Evolutionary conservation across 2,888 invertebrate species (phyloP).

Genomic region (Carcina quercana): DNA sequence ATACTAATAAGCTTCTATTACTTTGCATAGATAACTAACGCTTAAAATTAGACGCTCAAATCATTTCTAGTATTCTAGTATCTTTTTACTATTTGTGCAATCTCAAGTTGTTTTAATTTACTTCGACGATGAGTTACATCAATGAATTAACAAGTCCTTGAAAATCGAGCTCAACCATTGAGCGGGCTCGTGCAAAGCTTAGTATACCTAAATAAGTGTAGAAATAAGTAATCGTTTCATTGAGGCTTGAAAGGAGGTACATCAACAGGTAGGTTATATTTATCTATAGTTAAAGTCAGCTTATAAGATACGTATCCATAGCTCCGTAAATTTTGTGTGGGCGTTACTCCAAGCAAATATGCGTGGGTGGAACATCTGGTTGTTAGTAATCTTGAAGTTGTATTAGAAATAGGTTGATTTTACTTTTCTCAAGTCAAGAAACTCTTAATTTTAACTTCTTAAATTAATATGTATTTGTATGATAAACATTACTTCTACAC

Average conservation of each 20-base stretch:
- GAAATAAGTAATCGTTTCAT: constrained; percentile 18
- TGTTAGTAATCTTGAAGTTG: constrained; percentile 33
- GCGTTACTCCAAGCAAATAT: constrained; percentile 59
- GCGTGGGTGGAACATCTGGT: constrained; percentile 53
- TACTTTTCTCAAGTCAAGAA: too few relatives aligned
- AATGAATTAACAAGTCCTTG: constrained; percentile 7
- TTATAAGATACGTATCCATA: constrained; percentile 23
- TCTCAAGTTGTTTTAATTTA: too few relatives aligned
- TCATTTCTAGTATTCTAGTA: too few relatives aligned
- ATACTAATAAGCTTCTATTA: constrained; percentile 43
- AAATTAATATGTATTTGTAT: too few relatives aligned
- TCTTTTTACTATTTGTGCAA: too few relatives aligned
- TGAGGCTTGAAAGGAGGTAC: constrained; percentile 29
- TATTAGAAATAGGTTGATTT: constrained; percentile 34
- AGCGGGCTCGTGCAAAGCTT: constrained; percentile 1
- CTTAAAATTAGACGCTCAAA: too few relatives aligned
- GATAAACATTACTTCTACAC: too few relatives aligned
- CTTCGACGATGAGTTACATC: too few relatives aligned
- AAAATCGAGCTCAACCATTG: constrained; percentile 3
- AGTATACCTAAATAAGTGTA: neutral
- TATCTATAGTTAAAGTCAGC: constrained; percentile 27
- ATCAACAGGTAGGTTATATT: constrained; percentile 58
- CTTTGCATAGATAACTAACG: too few relatives aligned
- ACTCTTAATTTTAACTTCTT: too few relatives aligned
- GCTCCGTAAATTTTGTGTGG: too few relatives aligned